Base-by-base conservation (phyloP, 1,140 invertebrate genomes). In the Drosophila auraria region DNA sequence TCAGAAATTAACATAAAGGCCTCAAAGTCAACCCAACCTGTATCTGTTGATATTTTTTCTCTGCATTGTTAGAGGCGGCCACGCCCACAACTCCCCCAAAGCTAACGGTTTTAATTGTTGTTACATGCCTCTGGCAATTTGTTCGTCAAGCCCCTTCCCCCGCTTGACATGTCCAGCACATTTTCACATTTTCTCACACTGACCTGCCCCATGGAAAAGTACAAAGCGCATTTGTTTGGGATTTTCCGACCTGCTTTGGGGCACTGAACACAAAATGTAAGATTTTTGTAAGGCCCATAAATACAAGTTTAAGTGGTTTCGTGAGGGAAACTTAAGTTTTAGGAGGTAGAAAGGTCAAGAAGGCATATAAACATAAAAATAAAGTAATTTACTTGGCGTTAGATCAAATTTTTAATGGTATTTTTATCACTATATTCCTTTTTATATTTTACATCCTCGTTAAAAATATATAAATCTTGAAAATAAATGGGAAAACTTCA, bases 1-100 rank as follows among this genome's bases (percentile, higher is more conserved):
- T 71, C 80, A 72, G 60, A 90, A 82, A 89, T 89, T 89, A 89
- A 89, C 84, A 89, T 89, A 89, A 89, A 78, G 80, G 80, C 80
- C 78, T 60, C 71, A 53, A 63, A 63, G 63, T 68, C 62, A 71
- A 47, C 68, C 68, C 64, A 71, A 69, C 68, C 63, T 71, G 68
- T 54, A 70, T 71, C 68, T 71, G 64, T 71, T 68, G 47, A 20
- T 33, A n/a, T 63, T 17, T 44, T 17, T 45, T 44, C 56, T 82
- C 61, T 45, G 68, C 69, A 66, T 60, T 78, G 70, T 73, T 79
- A 75, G 63, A 5, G 23, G 9, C 17, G 20, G 68, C 50, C 82
- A 84, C 82, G 78, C 81, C 80, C 72, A 50, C 27, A 11, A 15
- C 33, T 23, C 60, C 60, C 53, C 51, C 40, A n/a, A 8, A 38